A percentile compares a stretch with the other conserved stretches of the same genome.
These are phyloP conservation scores for Drosophila willistoni DNA, from an alignment of 1,140 invertebrate genomes.

Conservation along the genomic window DNA sequence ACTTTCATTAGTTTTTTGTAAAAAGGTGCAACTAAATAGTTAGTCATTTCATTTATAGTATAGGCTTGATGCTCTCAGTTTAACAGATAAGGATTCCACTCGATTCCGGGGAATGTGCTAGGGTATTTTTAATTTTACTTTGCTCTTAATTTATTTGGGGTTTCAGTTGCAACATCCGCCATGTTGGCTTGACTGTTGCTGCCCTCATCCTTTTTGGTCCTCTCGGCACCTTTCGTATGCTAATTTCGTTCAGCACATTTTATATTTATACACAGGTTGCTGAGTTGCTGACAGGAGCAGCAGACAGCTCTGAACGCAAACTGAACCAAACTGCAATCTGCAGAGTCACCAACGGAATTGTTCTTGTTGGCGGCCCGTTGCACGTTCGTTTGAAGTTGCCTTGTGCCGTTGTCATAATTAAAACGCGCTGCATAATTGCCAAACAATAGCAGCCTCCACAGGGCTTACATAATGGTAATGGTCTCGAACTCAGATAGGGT, in stretches of 20 bases:
- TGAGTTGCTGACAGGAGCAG: slow-evolving; percentile 26
- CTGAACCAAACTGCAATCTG: slow-evolving; percentile 42
- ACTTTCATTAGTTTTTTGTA: too few relatives aligned
- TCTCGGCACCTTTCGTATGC: slow-evolving; percentile 40
- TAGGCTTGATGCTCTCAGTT: too few relatives aligned
- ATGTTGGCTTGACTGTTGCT: slow-evolving; percentile 17
- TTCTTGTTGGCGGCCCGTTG: slow-evolving; percentile 35
- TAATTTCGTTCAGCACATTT: slow-evolving; percentile 75
- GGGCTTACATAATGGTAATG: neutral
- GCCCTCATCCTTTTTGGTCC: slow-evolving; percentile 32
- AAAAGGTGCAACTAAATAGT: too few relatives aligned
- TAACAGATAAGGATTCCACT: neutral
- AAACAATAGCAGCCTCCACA: slow-evolving; percentile 55
- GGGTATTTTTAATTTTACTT: neutral
- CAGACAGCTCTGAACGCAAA: neutral
- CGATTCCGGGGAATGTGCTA: neutral
- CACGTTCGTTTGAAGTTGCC: slow-evolving; percentile 54
- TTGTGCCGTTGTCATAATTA: slow-evolving; percentile 74
- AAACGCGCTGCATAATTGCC: slow-evolving; percentile 78
- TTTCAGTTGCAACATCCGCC: neutral
- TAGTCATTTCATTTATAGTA: too few relatives aligned
- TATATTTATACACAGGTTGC: slow-evolving; percentile 53
- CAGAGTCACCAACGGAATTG: slow-evolving; percentile 48
- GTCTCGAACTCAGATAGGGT: neutral
- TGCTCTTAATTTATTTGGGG: slow-evolving; percentile 9